These are phyloP conservation scores for Eretmodus cyanostictus DNA, from an alignment of 2,113 vertebrate genomes.

Conservation along the genomic window DNA sequence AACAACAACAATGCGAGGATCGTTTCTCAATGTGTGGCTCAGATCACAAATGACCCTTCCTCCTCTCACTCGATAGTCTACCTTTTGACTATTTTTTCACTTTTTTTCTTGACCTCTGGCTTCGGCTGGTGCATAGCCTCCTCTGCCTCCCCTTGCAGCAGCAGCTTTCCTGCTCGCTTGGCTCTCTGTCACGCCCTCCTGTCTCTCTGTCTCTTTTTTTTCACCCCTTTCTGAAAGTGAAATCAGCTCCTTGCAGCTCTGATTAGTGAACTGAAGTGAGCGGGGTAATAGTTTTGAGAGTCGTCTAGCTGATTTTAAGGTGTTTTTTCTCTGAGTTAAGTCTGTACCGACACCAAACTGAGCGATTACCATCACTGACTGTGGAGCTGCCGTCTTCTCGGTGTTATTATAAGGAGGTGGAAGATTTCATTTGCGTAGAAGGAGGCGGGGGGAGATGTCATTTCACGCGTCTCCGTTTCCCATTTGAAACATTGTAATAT, in stretches of 20 bases:
- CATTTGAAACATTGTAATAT: not conserved
- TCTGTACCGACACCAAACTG: accelerated
- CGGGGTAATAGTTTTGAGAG: not conserved
- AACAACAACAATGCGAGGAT: conserved; percentile 41
- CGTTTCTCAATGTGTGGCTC: not conserved
- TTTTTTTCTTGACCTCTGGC: conserved; percentile 84
- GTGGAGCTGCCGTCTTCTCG: not conserved
- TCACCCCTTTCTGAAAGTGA: not conserved
- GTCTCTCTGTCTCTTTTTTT: not conserved
- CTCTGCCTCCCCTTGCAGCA: conserved; percentile 61
- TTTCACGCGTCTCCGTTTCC: not conserved
- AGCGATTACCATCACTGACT: not conserved
- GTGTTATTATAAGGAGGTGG: conserved; percentile 15
- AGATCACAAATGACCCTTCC: conserved; percentile 16
- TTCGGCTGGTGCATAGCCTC: conserved; percentile 79
- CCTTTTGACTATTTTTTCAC: conserved; percentile 79
- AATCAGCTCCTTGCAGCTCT: conserved; percentile 11
- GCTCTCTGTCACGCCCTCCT: conserved; percentile 45
- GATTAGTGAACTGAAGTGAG: not conserved
- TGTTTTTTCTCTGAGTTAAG: not conserved
- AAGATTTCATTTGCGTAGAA: not conserved
- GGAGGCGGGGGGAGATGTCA: not conserved
- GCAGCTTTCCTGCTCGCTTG: conserved; percentile 70
- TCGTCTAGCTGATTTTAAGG: not conserved
- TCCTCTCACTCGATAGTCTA: conserved; percentile 60